Evolutionary conservation across 2,113 vertebrate genomes (phyloP).

Genomic region (Cololabis saira): DNA sequence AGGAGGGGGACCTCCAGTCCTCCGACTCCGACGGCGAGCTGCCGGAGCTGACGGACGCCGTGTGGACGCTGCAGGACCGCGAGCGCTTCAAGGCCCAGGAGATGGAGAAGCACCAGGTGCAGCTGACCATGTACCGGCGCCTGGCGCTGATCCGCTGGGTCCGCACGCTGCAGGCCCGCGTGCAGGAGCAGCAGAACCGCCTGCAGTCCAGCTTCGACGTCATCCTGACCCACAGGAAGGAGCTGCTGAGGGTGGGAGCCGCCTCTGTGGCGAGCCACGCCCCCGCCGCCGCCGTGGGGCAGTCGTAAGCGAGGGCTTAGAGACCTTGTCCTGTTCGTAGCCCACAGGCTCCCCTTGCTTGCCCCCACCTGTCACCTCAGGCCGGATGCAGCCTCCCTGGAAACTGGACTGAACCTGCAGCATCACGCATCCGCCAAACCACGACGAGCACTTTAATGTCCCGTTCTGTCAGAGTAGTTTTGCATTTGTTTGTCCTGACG

Average conservation of each 20-base stretch:
- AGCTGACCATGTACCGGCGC: conserved; percentile 96
- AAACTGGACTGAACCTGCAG: no score
- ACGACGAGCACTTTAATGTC: no score
- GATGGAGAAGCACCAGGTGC: conserved; percentile 95
- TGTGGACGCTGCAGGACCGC: conserved; percentile 90
- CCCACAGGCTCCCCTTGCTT: no score
- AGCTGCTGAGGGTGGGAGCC: conserved; percentile 87
- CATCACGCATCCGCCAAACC: no score
- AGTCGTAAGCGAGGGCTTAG: conserved; percentile 58
- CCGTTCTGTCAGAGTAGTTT: no score
- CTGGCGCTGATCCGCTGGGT: conserved; percentile 96
- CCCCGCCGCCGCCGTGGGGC: conserved; percentile 71
- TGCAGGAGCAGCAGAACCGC: conserved; percentile 93
- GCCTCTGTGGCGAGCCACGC: conserved; percentile 30
- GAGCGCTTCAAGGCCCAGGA: conserved; percentile 94
- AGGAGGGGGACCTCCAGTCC: conserved; percentile 46
- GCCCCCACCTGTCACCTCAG: no score
- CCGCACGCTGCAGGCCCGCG: conserved; percentile 87
- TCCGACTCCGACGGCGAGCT: conserved; percentile 78
- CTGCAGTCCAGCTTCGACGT: conserved; percentile 95
- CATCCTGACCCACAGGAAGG: conserved; percentile 95
- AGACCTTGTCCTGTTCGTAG: not conserved
- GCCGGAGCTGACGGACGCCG: conserved; percentile 84
- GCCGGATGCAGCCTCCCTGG: no score
- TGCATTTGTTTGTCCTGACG: no score